Evolutionary conservation across 1,140 invertebrate genomes (phyloP).

Genomic region (Lordiphosa collinella): DNA sequence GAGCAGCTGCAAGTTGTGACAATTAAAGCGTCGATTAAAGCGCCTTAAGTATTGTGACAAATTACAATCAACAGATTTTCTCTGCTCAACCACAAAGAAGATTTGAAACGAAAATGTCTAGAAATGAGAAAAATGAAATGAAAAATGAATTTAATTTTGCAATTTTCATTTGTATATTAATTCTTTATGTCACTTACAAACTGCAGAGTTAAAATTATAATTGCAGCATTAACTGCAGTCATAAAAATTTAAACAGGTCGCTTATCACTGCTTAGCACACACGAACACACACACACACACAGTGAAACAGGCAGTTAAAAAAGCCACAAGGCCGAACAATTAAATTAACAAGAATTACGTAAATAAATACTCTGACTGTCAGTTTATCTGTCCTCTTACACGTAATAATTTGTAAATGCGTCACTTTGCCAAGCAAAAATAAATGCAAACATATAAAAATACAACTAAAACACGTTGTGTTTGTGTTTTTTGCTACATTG

Average conservation of each 20-base stretch:
- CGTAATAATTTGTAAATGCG: slow-evolving; percentile 51
- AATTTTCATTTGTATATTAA: neutral
- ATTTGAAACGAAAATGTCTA: too few species aligned
- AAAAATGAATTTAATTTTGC: too few species aligned
- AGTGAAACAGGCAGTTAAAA: neutral
- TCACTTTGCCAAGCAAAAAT: slow-evolving; percentile 23
- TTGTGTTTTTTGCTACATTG: slow-evolving; percentile 39
- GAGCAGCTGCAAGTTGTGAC: too few species aligned
- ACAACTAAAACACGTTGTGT: slow-evolving; percentile 8
- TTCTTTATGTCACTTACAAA: neutral
- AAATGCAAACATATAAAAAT: slow-evolving; percentile 5
- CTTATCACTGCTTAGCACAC: neutral
- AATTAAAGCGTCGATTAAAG: too few species aligned
- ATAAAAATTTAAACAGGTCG: slow-evolving; percentile 13
- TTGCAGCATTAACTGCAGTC: slow-evolving; percentile 2
- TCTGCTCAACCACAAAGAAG: too few species aligned
- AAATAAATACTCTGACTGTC: slow-evolving; percentile 3
- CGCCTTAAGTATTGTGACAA: too few species aligned
- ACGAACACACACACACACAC: neutral
- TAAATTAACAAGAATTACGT: slow-evolving; percentile 15
- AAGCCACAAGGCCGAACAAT: slow-evolving; percentile 2
- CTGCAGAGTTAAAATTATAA: neutral
- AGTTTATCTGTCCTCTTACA: slow-evolving; percentile 1
- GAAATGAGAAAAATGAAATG: too few species aligned
- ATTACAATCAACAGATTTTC: too few species aligned